These are phyloP conservation scores for Pampusana beccarii DNA, from an alignment of 2,113 vertebrate species.

Conservation along the genomic window DNA sequence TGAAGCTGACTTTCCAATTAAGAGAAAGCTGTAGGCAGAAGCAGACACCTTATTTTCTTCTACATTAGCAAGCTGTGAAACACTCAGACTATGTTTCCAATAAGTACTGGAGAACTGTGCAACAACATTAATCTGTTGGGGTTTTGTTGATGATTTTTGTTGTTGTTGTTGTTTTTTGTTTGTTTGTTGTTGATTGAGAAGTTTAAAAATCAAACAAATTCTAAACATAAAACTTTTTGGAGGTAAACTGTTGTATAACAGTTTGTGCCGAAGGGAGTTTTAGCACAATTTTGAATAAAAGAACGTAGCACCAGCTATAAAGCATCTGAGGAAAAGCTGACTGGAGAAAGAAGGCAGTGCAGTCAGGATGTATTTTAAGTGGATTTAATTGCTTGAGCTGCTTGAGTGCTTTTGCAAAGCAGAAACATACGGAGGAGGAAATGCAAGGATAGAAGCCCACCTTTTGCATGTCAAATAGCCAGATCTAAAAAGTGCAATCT, in stretches of 20 bases:
- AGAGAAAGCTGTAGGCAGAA: not conserved
- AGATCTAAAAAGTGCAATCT: not conserved
- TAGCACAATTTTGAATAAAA: not conserved
- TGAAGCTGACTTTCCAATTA: slow-evolving; percentile 5
- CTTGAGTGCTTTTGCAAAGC: not conserved
- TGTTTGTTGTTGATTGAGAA: not conserved
- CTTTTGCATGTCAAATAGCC: not conserved
- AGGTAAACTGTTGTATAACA: not conserved
- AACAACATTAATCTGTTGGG: not conserved
- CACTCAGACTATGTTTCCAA: not conserved
- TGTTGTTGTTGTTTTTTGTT: too few species aligned
- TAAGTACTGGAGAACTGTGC: not conserved
- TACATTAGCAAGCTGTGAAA: not conserved
- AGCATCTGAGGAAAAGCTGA: not conserved
- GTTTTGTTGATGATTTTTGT: too few species aligned
- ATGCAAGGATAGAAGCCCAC: not conserved
- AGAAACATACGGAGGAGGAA: not conserved
- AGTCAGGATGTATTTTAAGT: not conserved
- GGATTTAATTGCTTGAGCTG: not conserved
- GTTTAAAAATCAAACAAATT: not conserved
- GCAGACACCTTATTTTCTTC: not conserved
- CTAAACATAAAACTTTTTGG: not conserved
- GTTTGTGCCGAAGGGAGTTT: not conserved
- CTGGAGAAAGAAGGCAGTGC: not conserved
- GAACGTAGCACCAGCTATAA: not conserved